Base-by-base conservation (phyloP, 2,113 vertebrate genomes). In the Solea senegalensis region DNA sequence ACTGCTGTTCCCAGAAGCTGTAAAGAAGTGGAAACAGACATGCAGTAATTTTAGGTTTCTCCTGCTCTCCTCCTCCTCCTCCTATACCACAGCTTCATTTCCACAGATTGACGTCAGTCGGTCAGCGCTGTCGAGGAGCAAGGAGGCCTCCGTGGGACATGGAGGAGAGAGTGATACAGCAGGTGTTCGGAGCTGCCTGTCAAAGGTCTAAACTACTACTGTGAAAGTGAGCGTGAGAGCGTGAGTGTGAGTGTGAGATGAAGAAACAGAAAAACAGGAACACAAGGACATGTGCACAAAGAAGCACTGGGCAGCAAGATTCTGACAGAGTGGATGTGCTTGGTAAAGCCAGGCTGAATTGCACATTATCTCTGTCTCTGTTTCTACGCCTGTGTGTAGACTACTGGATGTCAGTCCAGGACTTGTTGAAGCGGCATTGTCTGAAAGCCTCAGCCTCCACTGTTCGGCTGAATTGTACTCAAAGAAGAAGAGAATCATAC, bases 81-180 rank as follows among this genome's bases (percentile, higher is more conserved):
- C 76, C 78, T 41, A 70, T 21, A 21, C 75, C 83, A 58, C 81
- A 70, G 69, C 73, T 85, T 83, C 78, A 87, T 88, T 86, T 82
- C 68, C 79, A 81, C 67, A 13, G 72, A 54, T 53, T 91, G 82
- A 87, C 74, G 78, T 91, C 81, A 86, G 76, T 64, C 12, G 62
- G 71, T 80, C 74, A 53, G 56, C 56, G 16, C 7, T 7, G 13
- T 50, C 59, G 51, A 40, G 52, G 48, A 53, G 43, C 54, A 3
- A 54, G 40, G 51, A 43, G 12, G 39, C 15, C 48, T 44, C 21
- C 8, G 14, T 52, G 34, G 56, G 14, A 61, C 40, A 50, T 8
- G 34, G 41, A 61, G 55, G 45, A 67, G 34, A 60, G 43, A 7
- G 34, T 5, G 53, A 27, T 21, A 28, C 7, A 66, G 34, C 61